Evolutionary conservation across 2,113 vertebrate genomes (phyloP).

Genomic region (Acanthochromis polyacanthus): DNA sequence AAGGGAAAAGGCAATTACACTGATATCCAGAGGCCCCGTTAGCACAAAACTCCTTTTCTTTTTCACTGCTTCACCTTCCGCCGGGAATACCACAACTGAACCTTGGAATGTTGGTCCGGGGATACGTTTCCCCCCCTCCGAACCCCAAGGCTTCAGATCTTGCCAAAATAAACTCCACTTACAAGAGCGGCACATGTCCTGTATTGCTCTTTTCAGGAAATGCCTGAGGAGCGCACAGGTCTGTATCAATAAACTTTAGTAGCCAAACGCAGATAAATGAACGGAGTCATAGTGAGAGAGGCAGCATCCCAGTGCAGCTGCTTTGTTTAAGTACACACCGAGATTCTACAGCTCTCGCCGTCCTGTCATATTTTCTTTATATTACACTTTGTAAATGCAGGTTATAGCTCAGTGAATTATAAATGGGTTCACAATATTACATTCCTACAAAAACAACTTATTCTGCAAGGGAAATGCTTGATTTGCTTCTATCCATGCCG

Average conservation of each 20-base stretch:
- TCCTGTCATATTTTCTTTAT: slow-evolving; percentile 11
- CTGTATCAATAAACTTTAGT: slow-evolving; percentile 78
- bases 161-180: slow-evolving; percentile 84
- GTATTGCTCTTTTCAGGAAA: slow-evolving; percentile 80
- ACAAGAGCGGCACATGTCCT: slow-evolving; percentile 81
- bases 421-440: slow-evolving; percentile 24
- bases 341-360: slow-evolving; percentile 12
- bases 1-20: slow-evolving; percentile 63
- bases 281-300: slow-evolving; percentile 61
- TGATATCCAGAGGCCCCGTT: slow-evolving; percentile 66
- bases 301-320: slow-evolving; percentile 38
- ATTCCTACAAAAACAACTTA: slow-evolving; percentile 44
- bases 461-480: slow-evolving; percentile 20
- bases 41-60: slow-evolving; percentile 67
- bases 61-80: slow-evolving; percentile 63
- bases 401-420: slow-evolving; percentile 19
- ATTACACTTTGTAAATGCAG: slow-evolving; percentile 6
- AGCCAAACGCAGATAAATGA: slow-evolving; percentile 74
- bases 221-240: slow-evolving; percentile 79
- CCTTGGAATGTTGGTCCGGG: slow-evolving; percentile 79
- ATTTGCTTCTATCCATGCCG: slow-evolving; percentile 24
- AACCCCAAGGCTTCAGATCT: slow-evolving; percentile 60
- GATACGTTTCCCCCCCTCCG: slow-evolving; percentile 40
- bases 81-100: slow-evolving; percentile 80
- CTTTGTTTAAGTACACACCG: slow-evolving; percentile 51